Evolutionary conservation across 2,113 vertebrate genomes (phyloP), one percentile per base, ranked within the genome.

Genomic region (Scomber japonicus): DNA sequence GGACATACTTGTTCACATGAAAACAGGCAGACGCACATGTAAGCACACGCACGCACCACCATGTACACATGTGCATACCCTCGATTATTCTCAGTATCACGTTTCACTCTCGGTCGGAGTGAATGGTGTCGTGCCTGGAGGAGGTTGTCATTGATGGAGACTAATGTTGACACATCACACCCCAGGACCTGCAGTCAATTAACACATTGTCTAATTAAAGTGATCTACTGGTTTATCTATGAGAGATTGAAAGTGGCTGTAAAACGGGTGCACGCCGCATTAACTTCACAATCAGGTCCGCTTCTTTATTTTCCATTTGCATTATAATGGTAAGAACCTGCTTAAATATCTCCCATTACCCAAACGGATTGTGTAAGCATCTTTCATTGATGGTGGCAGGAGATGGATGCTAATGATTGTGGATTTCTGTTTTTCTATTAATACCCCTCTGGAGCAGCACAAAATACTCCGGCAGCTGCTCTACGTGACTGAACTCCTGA

Each of bases 121-220:
- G 74, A 80, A 76, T 72, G 70, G 71, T 79, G 73, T 83, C 40
- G 53, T 40, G 72, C 68, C 84, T 68, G 61, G 59, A 78, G 75
- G 81, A 81, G 66, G 76, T 63, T 66, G 79, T 78, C 85, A 80
- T 54, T 89, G 93, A 94, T 80, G 80, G 84, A 89, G 88, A 94
- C 89, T 83, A 90, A 94, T 91, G 89, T 91, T 93, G 91, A 92
- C 93, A 90, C 82, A 84, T 92, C 83, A 59, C 85, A 90, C 92
- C 81, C 75, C 71, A 75, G 89, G 90, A 94, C 89, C 90, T 80
- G 84, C 84, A 89, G 86, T 93, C 89, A 94, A 94, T 95, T 93
- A 94, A 93, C 93, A 94, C 90, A 68, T 88, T 93, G 92, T 92
- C 94, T 94, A 95, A 95, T 95, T 93, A 94, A 94, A 94, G 90